phyloP scores from a whole-genome alignment of 1,140 invertebrate genomes.

The Diprion similis region DNA sequence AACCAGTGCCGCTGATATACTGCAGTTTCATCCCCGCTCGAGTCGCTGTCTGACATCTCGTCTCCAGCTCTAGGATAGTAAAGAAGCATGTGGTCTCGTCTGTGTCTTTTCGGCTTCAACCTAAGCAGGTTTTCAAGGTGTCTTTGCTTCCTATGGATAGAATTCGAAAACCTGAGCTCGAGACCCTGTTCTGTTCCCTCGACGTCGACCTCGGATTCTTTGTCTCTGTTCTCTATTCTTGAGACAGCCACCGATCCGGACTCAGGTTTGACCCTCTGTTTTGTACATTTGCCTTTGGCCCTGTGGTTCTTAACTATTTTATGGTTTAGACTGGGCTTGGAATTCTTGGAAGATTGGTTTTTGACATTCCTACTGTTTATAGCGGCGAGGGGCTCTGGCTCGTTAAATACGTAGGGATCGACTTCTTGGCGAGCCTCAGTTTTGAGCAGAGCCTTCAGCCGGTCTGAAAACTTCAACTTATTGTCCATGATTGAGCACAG shows the following conservation, averaged over 20 bases:
- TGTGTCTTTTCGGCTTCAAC: conserved; percentile 40
- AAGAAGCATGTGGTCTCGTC: conserved; percentile 54
- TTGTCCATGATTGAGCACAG: conserved; percentile 58
- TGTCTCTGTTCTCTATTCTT: background rate
- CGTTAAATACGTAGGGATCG: conserved; percentile 69
- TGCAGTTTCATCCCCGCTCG: conserved; percentile 55
- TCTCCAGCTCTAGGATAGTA: conserved; percentile 58
- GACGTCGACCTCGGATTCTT: conserved; percentile 11
- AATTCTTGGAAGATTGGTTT: conserved; percentile 40
- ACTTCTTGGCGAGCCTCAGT: conserved; percentile 53
- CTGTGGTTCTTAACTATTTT: conserved; percentile 45
- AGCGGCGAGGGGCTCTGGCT: conserved; percentile 54
- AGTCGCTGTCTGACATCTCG: conserved; percentile 59
- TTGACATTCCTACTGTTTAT: conserved; percentile 44
- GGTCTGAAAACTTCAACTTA: conserved; percentile 63
- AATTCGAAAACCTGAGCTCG: conserved; percentile 36
- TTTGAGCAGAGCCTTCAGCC: conserved; percentile 60
- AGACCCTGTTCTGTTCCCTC: conserved; percentile 24
- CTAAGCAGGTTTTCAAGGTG: conserved; percentile 36
- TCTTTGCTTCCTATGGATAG: conserved; percentile 36
- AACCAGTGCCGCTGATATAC: conserved; percentile 58
- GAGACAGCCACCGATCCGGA: conserved; percentile 9
- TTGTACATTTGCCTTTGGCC: conserved; percentile 51
- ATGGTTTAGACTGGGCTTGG: conserved; percentile 36
- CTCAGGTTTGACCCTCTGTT: conserved; percentile 43